Evolutionary conservation across 2,888 invertebrate genomes (phyloP).

Genomic region (Microplitis manilae): DNA sequence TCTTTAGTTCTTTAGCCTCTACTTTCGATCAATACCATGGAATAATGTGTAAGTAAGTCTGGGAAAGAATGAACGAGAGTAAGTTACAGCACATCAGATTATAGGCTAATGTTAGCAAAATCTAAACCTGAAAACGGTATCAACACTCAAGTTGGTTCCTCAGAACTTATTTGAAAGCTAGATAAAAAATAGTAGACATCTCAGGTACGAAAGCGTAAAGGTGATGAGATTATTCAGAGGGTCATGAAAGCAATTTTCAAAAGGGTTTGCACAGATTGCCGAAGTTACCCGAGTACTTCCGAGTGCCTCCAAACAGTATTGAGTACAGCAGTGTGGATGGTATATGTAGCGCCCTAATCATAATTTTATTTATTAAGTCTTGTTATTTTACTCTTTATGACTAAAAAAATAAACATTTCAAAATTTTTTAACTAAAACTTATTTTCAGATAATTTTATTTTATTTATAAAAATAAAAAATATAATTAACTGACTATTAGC

Average conservation of each 20-base stretch:
- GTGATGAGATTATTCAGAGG: slow-evolving; percentile 62
- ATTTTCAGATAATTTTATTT: too few relatives aligned
- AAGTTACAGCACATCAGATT: slow-evolving; percentile 30
- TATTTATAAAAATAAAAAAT: too few relatives aligned
- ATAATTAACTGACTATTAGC: too few relatives aligned
- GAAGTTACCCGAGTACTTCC: slow-evolving; percentile 59
- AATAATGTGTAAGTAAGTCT: slow-evolving; percentile 22
- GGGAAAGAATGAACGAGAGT: slow-evolving; percentile 2
- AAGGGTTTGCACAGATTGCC: slow-evolving; percentile 62
- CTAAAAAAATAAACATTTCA: too few relatives aligned
- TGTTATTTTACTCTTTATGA: too few relatives aligned
- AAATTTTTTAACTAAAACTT: too few relatives aligned
- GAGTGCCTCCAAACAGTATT: slow-evolving; percentile 48
- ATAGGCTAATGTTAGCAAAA: slow-evolving; percentile 42
- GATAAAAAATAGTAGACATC: slow-evolving; percentile 31
- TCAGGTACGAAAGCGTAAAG: slow-evolving; percentile 64
- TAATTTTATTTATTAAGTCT: background rate
- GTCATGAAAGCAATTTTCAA: slow-evolving; percentile 59
- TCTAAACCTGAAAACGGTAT: slow-evolving; percentile 39
- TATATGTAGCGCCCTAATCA: slow-evolving; percentile 28
- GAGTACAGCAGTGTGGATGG: slow-evolving; percentile 59
- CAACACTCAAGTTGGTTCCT: slow-evolving; percentile 52
- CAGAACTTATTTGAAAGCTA: slow-evolving; percentile 43
- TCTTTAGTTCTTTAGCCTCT: slow-evolving; percentile 52
- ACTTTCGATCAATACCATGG: slow-evolving; percentile 67